phyloP scores from a whole-genome alignment of 2,797 vertebrate species.

The Brachymystax lenok region DNA sequence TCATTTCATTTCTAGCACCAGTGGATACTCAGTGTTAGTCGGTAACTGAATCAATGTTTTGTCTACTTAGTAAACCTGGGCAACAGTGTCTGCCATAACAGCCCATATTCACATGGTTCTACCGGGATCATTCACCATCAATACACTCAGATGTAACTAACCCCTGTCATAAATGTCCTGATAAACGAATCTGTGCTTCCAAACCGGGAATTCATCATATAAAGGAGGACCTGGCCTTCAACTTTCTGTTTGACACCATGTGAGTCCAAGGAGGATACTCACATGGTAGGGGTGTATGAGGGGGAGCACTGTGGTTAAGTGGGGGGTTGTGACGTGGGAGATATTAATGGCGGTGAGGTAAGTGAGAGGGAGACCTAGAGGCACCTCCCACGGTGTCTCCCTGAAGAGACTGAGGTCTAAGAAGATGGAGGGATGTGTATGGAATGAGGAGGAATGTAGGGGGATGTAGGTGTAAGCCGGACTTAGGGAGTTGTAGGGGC shows the following conservation, averaged over 20 bases:
- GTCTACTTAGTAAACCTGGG: background rate
- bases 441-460: background rate
- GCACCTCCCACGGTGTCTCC: background rate
- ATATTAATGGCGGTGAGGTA: background rate
- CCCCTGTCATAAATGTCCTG: background rate
- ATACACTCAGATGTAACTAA: slow-evolving; percentile 13
- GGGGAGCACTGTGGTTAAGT: background rate
- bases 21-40: background rate
- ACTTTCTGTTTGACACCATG: slow-evolving; percentile 53
- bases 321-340: too few relatives aligned
- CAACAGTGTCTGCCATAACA: background rate
- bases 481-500: background rate
- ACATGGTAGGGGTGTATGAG: slow-evolving; percentile 9
- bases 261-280: slow-evolving; percentile 31
- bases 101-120: background rate
- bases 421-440: background rate
- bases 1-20: background rate
- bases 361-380: background rate
- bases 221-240: slow-evolving; percentile 42
- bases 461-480: background rate
- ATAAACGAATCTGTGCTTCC: slow-evolving; percentile 8
- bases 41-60: background rate
- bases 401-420: background rate
- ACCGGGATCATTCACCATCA: background rate
- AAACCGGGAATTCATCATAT: slow-evolving; percentile 11